A percentile compares a stretch with the other conserved stretches of the same genome.
phyloP scores from a whole-genome alignment of 2,113 vertebrate genomes.

The Ictalurus punctatus region DNA sequence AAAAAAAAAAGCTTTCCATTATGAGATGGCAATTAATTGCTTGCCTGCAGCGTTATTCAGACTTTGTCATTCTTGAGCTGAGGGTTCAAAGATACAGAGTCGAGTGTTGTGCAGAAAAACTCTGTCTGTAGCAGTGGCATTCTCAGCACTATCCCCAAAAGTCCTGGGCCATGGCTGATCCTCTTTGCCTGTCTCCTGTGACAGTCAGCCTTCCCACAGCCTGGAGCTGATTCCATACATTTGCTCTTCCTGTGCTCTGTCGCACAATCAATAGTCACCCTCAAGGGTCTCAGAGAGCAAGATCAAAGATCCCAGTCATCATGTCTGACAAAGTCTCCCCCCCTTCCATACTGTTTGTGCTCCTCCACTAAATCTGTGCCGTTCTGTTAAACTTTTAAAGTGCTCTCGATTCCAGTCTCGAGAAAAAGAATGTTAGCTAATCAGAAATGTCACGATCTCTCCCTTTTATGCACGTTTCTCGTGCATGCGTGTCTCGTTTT shows the following conservation, averaged over 20 bases:
- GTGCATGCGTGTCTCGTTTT: not conserved
- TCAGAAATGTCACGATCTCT: constrained; percentile 41
- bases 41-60: constrained; percentile 32
- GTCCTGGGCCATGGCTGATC: constrained; percentile 36
- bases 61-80: constrained; percentile 20
- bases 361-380: constrained; percentile 37
- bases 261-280: constrained; percentile 57
- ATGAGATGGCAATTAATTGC: constrained; percentile 45
- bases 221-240: constrained; percentile 43
- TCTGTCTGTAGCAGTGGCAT: not conserved
- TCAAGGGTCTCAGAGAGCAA: constrained; percentile 32
- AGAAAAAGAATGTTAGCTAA: constrained; percentile 12
- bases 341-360: constrained; percentile 31
- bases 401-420: constrained; percentile 28
- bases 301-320: constrained; percentile 57
- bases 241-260: constrained; percentile 36
- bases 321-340: constrained; percentile 45
- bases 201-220: constrained; percentile 45
- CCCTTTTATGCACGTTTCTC: not conserved
- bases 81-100: constrained; percentile 14
- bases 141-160: constrained; percentile 27
- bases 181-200: constrained; percentile 30
- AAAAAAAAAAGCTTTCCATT: not conserved
- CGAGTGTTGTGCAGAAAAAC: constrained; percentile 15
- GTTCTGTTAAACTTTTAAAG: constrained; percentile 51